These are phyloP conservation scores for Sebastes itinus DNA, from an alignment of 2,797 vertebrate species.

Conservation along the genomic window DNA sequence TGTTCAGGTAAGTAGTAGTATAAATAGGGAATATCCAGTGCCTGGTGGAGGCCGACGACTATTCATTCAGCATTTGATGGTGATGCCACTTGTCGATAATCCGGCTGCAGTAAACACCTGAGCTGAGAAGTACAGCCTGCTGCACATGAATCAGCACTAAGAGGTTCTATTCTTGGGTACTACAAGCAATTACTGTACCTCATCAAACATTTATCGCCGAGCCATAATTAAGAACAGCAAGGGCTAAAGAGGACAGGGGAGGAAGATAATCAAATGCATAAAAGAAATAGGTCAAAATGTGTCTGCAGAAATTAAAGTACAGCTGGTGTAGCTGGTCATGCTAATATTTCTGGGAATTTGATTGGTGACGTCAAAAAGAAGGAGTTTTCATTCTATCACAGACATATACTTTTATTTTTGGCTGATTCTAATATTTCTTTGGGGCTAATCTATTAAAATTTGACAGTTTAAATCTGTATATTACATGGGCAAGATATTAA, in stretches of 20 bases:
- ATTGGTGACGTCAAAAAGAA: not conserved
- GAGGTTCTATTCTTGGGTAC: conserved; percentile 58
- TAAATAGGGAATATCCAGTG: not conserved
- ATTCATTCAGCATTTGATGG: conserved; percentile 38
- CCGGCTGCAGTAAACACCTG: conserved; percentile 49
- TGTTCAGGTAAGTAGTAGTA: not conserved
- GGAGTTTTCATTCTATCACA: not conserved
- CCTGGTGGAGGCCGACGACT: not conserved
- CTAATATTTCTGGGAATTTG: not conserved
- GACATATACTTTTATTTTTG: not conserved
- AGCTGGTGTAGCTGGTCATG: not conserved
- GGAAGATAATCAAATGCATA: not conserved
- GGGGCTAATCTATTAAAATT: not conserved
- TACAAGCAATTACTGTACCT: conserved; percentile 60
- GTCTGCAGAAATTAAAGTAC: not conserved
- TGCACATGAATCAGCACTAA: conserved; percentile 70
- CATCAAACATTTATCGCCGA: conserved; percentile 74
- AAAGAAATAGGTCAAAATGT: not conserved
- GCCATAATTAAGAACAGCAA: conserved; percentile 47
- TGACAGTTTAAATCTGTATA: not conserved
- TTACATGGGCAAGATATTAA: not conserved
- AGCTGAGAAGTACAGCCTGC: conserved; percentile 28
- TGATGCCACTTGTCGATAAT: conserved; percentile 68
- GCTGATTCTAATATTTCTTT: not conserved
- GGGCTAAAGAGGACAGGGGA: not conserved